These are phyloP conservation scores for Holacanthella duospinosa DNA, from an alignment of 2,888 invertebrate genomes.

Conservation along the genomic window DNA sequence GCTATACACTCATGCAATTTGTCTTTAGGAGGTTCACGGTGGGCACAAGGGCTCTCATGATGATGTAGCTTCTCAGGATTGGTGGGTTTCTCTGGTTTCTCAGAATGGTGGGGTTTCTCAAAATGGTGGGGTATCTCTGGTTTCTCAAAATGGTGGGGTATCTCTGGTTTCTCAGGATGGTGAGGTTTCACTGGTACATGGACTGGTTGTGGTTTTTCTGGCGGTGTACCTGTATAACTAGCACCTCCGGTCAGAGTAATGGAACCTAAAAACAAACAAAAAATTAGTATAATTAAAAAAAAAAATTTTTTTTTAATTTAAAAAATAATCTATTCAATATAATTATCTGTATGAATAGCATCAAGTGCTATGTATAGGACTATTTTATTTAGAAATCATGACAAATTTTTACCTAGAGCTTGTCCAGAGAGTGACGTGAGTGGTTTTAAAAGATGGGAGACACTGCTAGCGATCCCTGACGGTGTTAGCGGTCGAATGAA, in stretches of 20 bases:
- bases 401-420: not conserved
- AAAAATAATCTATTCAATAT: too few species aligned
- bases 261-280: not conserved
- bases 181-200: not conserved
- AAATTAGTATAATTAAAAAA: not conserved
- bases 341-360: too few species aligned
- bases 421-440: not conserved
- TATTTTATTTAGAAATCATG: not conserved
- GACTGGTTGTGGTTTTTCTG: not conserved
- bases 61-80: not conserved
- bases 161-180: not conserved
- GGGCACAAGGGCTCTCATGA: not conserved
- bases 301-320: too few species aligned
- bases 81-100: not conserved
- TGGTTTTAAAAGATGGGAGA: not conserved
- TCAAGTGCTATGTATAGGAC: too few species aligned
- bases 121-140: not conserved
- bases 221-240: not conserved
- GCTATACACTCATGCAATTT: not conserved
- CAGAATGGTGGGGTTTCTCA: not conserved
- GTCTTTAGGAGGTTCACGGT: not conserved
- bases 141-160: not conserved
- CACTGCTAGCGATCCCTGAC: not conserved
- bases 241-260: not conserved
- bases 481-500: not conserved